Conservation (phyloP, 2,888 invertebrate species). For the Craniophora ligustri region DNA sequence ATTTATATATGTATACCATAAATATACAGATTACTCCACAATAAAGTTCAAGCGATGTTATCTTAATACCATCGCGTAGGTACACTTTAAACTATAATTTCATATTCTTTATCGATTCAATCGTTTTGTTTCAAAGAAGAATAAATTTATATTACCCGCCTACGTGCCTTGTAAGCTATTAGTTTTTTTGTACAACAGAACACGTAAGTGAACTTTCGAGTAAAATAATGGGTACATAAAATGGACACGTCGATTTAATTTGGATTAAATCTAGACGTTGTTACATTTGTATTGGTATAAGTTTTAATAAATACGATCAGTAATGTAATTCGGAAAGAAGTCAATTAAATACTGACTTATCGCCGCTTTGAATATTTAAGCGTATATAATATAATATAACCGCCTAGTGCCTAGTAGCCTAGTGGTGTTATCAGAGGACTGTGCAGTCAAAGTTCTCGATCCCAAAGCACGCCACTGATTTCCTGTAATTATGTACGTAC, state of each 20-base stretch:
- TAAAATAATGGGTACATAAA: slow-evolving; percentile 38
- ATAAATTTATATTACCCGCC: slow-evolving; percentile 50
- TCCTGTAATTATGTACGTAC: too few relatives aligned
- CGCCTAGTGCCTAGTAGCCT: too few relatives aligned
- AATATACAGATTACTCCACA: slow-evolving; percentile 3
- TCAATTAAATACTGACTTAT: too few relatives aligned
- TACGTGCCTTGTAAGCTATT: slow-evolving; percentile 49
- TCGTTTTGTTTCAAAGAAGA: slow-evolving; percentile 47
- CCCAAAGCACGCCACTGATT: too few relatives aligned
- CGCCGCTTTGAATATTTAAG: too few relatives aligned
- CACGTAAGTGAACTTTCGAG: slow-evolving; percentile 36
- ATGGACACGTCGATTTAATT: slow-evolving; percentile 32
- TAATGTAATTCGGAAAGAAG: too few relatives aligned
- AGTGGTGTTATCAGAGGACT: too few relatives aligned
- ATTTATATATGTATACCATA: slow-evolving; percentile 8
- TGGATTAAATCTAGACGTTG: slow-evolving; percentile 41
- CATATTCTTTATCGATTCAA: slow-evolving; percentile 50
- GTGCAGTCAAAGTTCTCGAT: too few relatives aligned
- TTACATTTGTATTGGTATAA: too few relatives aligned
- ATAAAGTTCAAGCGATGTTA: slow-evolving; percentile 28
- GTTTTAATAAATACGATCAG: too few relatives aligned
- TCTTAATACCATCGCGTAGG: slow-evolving; percentile 51
- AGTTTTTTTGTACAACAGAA: slow-evolving; percentile 42
- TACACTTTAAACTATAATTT: slow-evolving; percentile 48
- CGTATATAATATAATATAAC: too few relatives aligned